Evolutionary conservation across 2,113 vertebrate species (phyloP).

Genomic region (Hippocampus abdominalis): DNA sequence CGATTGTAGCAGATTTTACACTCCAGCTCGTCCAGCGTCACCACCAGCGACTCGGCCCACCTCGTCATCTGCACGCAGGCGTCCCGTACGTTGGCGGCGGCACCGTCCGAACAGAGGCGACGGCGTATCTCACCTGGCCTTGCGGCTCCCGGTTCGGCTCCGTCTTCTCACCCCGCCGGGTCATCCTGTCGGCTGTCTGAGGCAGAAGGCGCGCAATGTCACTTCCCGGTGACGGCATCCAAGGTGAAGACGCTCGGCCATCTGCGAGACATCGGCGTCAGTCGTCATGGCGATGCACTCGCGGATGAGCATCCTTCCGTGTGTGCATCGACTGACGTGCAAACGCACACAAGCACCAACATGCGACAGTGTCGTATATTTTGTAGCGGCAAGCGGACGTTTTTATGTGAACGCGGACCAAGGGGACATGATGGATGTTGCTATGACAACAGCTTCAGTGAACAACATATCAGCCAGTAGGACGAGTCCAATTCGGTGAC

Average conservation of each 20-base stretch:
- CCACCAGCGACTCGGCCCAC: constrained; percentile 55
- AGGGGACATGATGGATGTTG: not conserved
- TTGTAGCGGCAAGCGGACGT: not conserved
- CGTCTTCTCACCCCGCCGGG: constrained; percentile 9
- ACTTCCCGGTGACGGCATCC: not conserved
- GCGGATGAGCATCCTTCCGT: not conserved
- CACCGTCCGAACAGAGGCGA: not conserved
- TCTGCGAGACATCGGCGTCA: not conserved
- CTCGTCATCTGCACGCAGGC: constrained; percentile 42
- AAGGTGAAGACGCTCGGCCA: not conserved
- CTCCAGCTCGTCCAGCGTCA: constrained; percentile 73
- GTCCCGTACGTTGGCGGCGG: not conserved
- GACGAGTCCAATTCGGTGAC: not conserved
- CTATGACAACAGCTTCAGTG: not conserved
- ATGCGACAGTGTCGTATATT: not conserved
- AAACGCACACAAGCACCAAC: not conserved
- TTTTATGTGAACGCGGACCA: not conserved
- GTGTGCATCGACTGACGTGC: not conserved
- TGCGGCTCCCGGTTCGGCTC: constrained; percentile 23
- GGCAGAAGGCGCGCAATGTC: constrained; percentile 1
- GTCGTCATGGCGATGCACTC: not conserved
- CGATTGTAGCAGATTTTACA: constrained; percentile 86
- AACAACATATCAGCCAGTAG: not conserved
- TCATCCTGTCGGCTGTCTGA: constrained; percentile 38
- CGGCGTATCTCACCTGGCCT: constrained; percentile 41